Conservation (phyloP, 2,888 invertebrate species). For the Gibbula magus region DNA sequence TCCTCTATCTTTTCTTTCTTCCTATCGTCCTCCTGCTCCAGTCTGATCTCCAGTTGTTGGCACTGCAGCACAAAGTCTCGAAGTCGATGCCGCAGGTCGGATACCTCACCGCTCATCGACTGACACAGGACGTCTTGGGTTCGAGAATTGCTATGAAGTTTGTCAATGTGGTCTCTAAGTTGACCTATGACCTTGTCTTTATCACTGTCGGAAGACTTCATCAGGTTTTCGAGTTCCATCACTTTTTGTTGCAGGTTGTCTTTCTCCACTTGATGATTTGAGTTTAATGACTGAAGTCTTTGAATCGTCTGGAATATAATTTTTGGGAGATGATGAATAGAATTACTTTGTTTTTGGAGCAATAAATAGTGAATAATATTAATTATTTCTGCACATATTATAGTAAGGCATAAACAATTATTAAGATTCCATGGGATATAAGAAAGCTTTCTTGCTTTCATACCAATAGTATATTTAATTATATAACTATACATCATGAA, state of each 20-base stretch:
- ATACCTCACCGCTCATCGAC: conserved; percentile 45
- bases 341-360: too few species aligned
- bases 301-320: conserved; percentile 23
- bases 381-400: too few species aligned
- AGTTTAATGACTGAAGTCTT: conserved; percentile 3
- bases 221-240: conserved; percentile 42
- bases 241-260: conserved; percentile 33
- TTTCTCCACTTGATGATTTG: conserved; percentile 27
- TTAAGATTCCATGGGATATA: too few species aligned
- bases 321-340: too few species aligned
- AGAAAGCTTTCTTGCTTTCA: too few species aligned
- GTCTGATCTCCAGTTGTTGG: conserved; percentile 49
- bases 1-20: not conserved
- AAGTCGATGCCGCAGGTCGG: conserved; percentile 51
- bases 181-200: conserved; percentile 52
- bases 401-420: too few species aligned
- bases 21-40: conserved; percentile 43
- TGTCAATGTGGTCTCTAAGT: conserved; percentile 43
- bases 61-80: conserved; percentile 56
- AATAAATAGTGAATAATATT: too few species aligned
- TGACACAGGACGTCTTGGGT: conserved; percentile 45
- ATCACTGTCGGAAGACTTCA: conserved; percentile 52
- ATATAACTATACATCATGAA: too few species aligned
- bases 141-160: conserved; percentile 40
- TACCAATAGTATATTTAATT: too few species aligned